These are phyloP conservation scores for Torymus auratus DNA, from an alignment of 2,888 invertebrate genomes.

Conservation along the genomic window DNA sequence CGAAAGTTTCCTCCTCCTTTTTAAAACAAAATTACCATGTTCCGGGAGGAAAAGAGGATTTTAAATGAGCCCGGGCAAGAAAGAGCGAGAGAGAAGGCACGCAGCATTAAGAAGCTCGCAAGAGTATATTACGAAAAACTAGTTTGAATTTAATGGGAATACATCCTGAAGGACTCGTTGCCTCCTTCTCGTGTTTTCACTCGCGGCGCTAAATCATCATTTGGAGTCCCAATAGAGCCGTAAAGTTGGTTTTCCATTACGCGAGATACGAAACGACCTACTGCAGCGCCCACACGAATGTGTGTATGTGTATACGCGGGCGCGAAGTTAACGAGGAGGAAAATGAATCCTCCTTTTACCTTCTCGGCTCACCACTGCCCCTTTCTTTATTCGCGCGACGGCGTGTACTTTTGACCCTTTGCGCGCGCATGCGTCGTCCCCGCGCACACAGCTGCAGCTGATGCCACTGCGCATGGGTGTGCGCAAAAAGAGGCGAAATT, in stretches of 20 bases:
- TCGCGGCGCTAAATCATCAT: constrained; percentile 27
- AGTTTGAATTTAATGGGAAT: constrained; percentile 12
- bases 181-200: background rate
- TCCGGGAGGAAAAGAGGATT: background rate
- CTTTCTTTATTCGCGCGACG: background rate
- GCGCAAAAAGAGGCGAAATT: too few relatives aligned
- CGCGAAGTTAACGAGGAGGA: constrained; percentile 9
- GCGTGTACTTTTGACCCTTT: too few relatives aligned
- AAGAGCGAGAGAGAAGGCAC: too few relatives aligned
- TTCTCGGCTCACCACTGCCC: too few relatives aligned
- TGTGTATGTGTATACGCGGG: background rate
- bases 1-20: background rate
- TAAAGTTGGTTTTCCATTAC: constrained; percentile 37
- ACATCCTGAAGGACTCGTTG: background rate
- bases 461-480: too few relatives aligned
- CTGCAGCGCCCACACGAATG: too few relatives aligned
- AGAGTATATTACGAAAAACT: background rate
- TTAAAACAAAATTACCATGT: constrained; percentile 2
- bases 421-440: too few relatives aligned
- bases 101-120: too few relatives aligned
- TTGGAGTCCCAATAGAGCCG: constrained; percentile 18
- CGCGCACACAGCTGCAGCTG: too few relatives aligned
- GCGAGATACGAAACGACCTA: constrained; percentile 1
- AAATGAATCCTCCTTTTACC: constrained; percentile 4
- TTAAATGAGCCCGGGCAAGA: background rate